phyloP scores from a whole-genome alignment of 2,113 vertebrate genomes.

The Melanotaenia duboulayi region DNA sequence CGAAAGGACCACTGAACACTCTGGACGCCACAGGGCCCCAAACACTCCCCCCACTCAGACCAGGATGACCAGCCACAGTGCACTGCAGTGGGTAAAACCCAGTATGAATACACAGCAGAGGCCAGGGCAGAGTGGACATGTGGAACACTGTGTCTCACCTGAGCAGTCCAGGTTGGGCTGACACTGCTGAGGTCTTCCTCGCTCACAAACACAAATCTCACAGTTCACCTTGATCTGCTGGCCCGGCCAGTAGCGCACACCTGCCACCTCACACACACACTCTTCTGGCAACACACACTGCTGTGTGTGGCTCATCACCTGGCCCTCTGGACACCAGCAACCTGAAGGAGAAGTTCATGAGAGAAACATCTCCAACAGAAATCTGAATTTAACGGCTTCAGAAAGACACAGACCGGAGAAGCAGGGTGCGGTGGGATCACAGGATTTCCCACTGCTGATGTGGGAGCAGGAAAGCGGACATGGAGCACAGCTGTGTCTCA shows the following conservation, averaged over 20 bases:
- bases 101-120: too few relatives aligned
- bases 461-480: slow-evolving; percentile 89
- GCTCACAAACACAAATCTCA: slow-evolving; percentile 87
- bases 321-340: slow-evolving; percentile 88
- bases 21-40: slow-evolving; percentile 88
- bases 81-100: slow-evolving; percentile 73
- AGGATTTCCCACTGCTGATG: slow-evolving; percentile 71
- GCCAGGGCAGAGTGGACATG: too few relatives aligned
- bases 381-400: neutral
- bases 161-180: slow-evolving; percentile 84
- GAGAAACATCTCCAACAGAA: neutral
- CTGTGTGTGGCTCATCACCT: slow-evolving; percentile 79
- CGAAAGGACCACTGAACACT: slow-evolving; percentile 95
- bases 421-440: slow-evolving; percentile 75
- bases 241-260: slow-evolving; percentile 79
- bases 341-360: slow-evolving; percentile 68
- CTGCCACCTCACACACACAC: slow-evolving; percentile 84
- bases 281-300: slow-evolving; percentile 82
- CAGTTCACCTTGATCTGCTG: slow-evolving; percentile 85
- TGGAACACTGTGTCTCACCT: slow-evolving; percentile 69
- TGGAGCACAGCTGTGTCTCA: slow-evolving; percentile 80
- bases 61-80: slow-evolving; percentile 92
- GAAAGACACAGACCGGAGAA: slow-evolving; percentile 78
- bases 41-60: slow-evolving; percentile 90
- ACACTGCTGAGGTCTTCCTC: slow-evolving; percentile 83